These are phyloP conservation scores for Climacteris rufus DNA, from an alignment of 2,113 vertebrate species.

Conservation along the genomic window DNA sequence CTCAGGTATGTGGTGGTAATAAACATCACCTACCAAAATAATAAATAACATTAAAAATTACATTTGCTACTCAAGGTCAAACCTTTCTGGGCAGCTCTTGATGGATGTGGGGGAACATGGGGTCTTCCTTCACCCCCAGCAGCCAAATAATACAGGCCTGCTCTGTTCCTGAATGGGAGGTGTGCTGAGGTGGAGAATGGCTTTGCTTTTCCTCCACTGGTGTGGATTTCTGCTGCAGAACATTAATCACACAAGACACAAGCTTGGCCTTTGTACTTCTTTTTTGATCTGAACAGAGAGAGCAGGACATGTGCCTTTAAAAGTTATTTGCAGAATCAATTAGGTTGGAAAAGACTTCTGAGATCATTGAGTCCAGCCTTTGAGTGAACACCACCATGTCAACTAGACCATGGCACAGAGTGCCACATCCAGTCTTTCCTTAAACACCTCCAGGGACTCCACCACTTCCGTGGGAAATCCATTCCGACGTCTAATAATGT, in stretches of 20 bases:
- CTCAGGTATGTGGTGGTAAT: slow-evolving; percentile 32
- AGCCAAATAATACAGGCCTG: neutral
- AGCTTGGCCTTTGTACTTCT: neutral
- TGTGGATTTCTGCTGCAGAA: neutral
- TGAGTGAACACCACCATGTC: neutral
- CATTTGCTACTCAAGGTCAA: no score
- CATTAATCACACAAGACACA: accelerated
- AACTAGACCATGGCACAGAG: neutral
- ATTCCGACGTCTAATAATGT: neutral
- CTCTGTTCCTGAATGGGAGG: neutral
- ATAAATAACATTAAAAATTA: no score
- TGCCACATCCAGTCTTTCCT: neutral
- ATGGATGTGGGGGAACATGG: neutral
- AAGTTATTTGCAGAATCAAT: neutral
- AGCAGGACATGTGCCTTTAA: neutral
- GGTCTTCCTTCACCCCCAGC: neutral
- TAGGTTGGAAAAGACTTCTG: neutral
- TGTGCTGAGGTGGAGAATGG: neutral
- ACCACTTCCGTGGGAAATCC: neutral
- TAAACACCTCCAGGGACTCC: neutral
- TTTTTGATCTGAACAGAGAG: neutral
- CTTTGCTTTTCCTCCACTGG: neutral
- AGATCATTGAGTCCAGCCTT: neutral
- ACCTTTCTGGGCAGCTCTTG: neutral
- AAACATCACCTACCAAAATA: no score